These are phyloP conservation scores for Acronicta psi DNA, from an alignment of 2,888 invertebrate species.

Conservation along the genomic window DNA sequence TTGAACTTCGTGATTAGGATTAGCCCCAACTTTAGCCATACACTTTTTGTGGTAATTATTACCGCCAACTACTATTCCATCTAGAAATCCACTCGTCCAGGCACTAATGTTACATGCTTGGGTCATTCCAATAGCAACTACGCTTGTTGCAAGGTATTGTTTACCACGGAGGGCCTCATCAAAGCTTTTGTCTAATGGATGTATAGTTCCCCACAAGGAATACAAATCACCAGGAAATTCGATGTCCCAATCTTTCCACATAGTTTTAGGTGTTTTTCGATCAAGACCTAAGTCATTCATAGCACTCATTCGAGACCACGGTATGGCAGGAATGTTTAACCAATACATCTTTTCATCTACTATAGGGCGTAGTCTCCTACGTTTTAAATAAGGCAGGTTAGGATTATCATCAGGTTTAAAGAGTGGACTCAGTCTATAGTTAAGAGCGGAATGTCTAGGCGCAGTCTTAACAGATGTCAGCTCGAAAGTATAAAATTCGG, in stretches of 20 bases:
- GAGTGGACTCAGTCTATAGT: conserved; percentile 81
- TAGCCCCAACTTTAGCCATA: conserved; percentile 73
- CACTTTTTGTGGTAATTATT: conserved; percentile 88
- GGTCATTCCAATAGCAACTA: conserved; percentile 89
- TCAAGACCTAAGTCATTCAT: conserved; percentile 77
- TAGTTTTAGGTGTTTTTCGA: conserved; percentile 71
- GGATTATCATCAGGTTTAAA: conserved; percentile 81
- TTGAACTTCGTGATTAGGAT: conserved; percentile 88
- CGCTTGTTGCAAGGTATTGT: conserved; percentile 90
- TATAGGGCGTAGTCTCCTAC: conserved; percentile 66
- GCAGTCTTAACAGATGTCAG: conserved; percentile 88
- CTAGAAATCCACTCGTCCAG: conserved; percentile 90
- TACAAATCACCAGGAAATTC: conserved; percentile 91
- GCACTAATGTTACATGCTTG: conserved; percentile 89
- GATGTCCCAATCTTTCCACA: conserved; percentile 92
- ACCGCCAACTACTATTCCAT: conserved; percentile 90
- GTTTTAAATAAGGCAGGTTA: conserved; percentile 75
- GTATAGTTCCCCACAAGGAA: conserved; percentile 91
- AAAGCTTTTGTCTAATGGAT: conserved; percentile 90
- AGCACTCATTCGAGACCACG: conserved; percentile 80
- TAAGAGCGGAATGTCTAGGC: conserved; percentile 80
- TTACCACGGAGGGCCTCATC: conserved; percentile 87
- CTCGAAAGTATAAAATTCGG: conserved; percentile 89
- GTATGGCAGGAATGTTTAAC: conserved; percentile 78
- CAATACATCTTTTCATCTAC: conserved; percentile 87